These are phyloP conservation scores for Megaptera novaeangliae DNA, from an alignment of 2,113 vertebrate species.

Conservation along the genomic window DNA sequence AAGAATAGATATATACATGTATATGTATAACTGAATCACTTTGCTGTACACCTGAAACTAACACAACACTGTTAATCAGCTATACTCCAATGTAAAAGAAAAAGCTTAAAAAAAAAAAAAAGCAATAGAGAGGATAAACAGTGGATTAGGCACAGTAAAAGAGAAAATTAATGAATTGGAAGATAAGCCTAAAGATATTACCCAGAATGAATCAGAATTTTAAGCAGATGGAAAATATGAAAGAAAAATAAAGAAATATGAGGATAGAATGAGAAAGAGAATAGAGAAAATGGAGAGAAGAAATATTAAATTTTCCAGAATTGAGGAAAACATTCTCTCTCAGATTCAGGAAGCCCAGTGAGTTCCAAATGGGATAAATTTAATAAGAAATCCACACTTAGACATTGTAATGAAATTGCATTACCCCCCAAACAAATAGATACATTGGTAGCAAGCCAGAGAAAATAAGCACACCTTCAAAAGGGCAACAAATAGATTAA, in stretches of 20 bases:
- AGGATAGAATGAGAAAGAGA: not conserved
- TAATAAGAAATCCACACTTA: not conserved
- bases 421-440: not conserved
- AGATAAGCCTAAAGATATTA: not conserved
- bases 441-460: not conserved
- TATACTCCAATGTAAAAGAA: too few relatives aligned
- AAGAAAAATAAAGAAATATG: not conserved
- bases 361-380: not conserved
- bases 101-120: not conserved
- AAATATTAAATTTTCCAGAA: conserved; percentile 3
- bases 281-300: not conserved
- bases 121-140: not conserved
- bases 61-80: too few relatives aligned
- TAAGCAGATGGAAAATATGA: not conserved
- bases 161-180: not conserved
- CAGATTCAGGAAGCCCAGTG: not conserved
- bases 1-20: too few relatives aligned
- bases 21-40: too few relatives aligned
- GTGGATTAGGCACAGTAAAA: not conserved
- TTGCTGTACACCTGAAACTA: too few relatives aligned
- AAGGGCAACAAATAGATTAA: not conserved
- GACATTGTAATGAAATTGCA: not conserved
- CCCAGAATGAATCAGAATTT: not conserved
- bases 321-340: not conserved
- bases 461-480: not conserved